phyloP scores from a whole-genome alignment of 2,113 vertebrate species.

The Rousettus leschenaultii region DNA sequence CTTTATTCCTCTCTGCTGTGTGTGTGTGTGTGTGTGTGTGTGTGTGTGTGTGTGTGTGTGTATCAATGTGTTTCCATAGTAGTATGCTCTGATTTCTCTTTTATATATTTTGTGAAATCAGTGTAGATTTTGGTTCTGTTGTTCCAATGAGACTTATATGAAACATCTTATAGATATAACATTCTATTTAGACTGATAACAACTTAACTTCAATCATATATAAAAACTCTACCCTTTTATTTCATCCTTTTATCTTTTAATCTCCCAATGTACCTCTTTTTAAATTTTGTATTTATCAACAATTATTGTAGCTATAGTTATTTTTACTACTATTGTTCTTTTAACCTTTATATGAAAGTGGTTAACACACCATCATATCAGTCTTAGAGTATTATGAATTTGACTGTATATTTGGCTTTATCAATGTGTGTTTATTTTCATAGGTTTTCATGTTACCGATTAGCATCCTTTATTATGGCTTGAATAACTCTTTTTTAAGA shows the following conservation, averaged over 20 bases:
- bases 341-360: background rate
- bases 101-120: background rate
- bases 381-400: background rate
- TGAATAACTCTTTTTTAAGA: background rate
- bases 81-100: background rate
- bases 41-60: too few species aligned
- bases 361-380: background rate
- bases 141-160: background rate
- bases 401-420: background rate
- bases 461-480: background rate
- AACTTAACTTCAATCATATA: background rate
- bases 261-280: background rate
- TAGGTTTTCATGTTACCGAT: background rate
- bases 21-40: too few species aligned
- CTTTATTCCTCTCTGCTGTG: background rate
- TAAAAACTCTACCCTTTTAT: background rate
- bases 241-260: background rate
- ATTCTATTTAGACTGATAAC: background rate
- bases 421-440: background rate
- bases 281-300: background rate
- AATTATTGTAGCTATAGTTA: background rate
- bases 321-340: background rate
- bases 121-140: background rate
- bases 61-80: background rate
- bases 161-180: background rate